These are phyloP conservation scores for Agrypnus murinus DNA, from an alignment of 2,888 invertebrate genomes.

Conservation along the genomic window DNA sequence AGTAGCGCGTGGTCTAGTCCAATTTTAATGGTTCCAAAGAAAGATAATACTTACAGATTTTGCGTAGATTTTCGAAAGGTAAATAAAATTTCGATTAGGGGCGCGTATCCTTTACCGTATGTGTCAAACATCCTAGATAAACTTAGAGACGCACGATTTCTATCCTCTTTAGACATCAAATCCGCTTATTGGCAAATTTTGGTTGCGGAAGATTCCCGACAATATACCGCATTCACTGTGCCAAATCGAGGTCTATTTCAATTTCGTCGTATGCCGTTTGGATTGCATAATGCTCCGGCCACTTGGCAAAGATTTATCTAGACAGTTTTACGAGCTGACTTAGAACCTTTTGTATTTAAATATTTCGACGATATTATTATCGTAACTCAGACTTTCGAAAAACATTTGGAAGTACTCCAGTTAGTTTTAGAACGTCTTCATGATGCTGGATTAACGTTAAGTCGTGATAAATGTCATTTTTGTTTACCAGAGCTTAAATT, in stretches of 20 bases:
- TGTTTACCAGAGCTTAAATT: slow-evolving; percentile 25
- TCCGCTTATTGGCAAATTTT: slow-evolving; percentile 60
- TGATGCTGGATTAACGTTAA: slow-evolving; percentile 12
- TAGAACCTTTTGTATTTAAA: not conserved
- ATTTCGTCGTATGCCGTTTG: slow-evolving; percentile 59
- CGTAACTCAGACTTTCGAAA: not conserved
- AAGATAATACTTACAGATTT: slow-evolving; percentile 8
- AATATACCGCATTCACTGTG: slow-evolving; percentile 50
- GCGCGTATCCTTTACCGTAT: not conserved
- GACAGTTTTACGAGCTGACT: slow-evolving; percentile 54
- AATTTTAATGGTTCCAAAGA: slow-evolving; percentile 25
- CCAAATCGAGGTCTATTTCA: slow-evolving; percentile 52
- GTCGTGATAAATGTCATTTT: slow-evolving; percentile 25
- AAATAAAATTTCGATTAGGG: not conserved
- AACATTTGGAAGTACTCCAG: not conserved
- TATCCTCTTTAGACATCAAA: slow-evolving; percentile 37
- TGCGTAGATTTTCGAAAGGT: slow-evolving; percentile 18
- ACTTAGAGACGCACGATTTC: not conserved
- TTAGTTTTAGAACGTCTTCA: not conserved
- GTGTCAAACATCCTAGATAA: not conserved
- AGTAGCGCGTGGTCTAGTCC: slow-evolving; percentile 22
- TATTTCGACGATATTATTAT: slow-evolving; percentile 10
- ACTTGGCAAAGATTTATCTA: slow-evolving; percentile 59
- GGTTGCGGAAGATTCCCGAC: not conserved
- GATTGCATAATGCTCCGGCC: slow-evolving; percentile 57